phyloP scores from a whole-genome alignment of 2,797 vertebrate genomes.

The Botia kubotai region DNA sequence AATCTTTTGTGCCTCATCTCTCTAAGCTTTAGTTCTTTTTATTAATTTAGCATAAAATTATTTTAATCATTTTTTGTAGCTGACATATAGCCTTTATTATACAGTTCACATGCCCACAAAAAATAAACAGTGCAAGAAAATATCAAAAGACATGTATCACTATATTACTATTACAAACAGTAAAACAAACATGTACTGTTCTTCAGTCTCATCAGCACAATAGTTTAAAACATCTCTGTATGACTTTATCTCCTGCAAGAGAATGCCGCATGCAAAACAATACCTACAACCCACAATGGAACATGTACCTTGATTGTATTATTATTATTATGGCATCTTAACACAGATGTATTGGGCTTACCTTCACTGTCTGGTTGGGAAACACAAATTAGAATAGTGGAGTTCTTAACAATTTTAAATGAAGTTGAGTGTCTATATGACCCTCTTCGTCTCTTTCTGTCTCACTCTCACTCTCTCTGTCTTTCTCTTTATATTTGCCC shows the following conservation, averaged over 20 bases:
- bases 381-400: conserved; percentile 18
- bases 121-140: not conserved
- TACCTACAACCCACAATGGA: not conserved
- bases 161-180: not conserved
- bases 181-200: not conserved
- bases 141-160: not conserved
- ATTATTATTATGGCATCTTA: not conserved
- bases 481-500: conserved; percentile 44
- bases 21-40: too few relatives aligned
- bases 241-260: not conserved
- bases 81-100: not conserved
- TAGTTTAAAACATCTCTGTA: not conserved
- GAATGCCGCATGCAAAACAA: not conserved
- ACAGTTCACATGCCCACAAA: not conserved
- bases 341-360: conserved; percentile 60
- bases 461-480: conserved; percentile 42
- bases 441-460: conserved; percentile 26
- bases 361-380: conserved; percentile 53
- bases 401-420: conserved; percentile 63
- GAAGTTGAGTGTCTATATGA: conserved; percentile 61
- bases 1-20: not conserved
- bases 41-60: too few relatives aligned
- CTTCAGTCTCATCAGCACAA: not conserved
- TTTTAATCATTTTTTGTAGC: not conserved
- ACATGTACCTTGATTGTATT: not conserved